A percentile compares a stretch with the other conserved stretches of the same genome.
phyloP scores from a whole-genome alignment of 2,113 vertebrate genomes.

The Steatornis caripensis region DNA sequence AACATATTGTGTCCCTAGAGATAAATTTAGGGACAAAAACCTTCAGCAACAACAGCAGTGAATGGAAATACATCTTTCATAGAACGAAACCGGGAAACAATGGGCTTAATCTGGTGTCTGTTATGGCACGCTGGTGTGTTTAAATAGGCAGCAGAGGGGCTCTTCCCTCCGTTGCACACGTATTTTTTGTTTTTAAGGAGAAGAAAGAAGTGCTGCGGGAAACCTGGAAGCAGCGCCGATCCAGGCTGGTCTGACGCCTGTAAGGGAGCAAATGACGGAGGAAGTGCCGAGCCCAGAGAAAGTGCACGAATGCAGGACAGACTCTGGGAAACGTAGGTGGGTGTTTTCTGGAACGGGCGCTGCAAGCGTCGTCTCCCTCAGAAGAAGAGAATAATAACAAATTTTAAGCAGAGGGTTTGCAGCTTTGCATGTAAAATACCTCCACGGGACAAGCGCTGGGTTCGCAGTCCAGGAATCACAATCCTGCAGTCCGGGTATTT shows the following conservation, averaged over 20 bases:
- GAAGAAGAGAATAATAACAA: not conserved
- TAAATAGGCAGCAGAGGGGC: not conserved
- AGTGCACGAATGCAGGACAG: rapidly evolving
- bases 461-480: not conserved
- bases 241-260: rapidly evolving
- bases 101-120: rapidly evolving
- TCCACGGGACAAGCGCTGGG: rapidly evolving
- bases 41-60: rapidly evolving
- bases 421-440: rapidly evolving
- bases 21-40: not conserved
- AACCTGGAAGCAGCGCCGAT: rapidly evolving
- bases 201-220: rapidly evolving
- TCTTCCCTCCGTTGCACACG: rapidly evolving
- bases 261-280: not conserved
- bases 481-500: not conserved
- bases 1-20: rapidly evolving
- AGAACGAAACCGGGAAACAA: not conserved
- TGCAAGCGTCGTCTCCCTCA: rapidly evolving
- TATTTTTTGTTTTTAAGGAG: not conserved
- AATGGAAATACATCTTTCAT: not conserved
- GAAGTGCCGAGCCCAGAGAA: rapidly evolving
- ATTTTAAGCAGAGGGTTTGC: not conserved
- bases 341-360: not conserved
- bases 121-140: rapidly evolving
- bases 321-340: not conserved